Evolutionary conservation across 2,113 vertebrate species (phyloP).

Genomic region (Bettongia penicillata): DNA sequence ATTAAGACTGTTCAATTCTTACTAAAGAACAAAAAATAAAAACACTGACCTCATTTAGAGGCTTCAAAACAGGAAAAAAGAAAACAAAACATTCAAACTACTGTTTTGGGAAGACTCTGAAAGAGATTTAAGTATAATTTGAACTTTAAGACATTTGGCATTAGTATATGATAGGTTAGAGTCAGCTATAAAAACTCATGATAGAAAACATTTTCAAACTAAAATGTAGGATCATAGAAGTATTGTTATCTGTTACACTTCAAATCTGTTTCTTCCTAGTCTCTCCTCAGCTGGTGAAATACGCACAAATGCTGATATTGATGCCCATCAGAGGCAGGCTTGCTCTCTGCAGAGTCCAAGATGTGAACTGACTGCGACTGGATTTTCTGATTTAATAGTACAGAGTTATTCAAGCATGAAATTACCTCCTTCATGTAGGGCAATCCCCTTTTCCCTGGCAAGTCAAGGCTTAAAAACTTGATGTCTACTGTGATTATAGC

Average conservation of each 20-base stretch:
- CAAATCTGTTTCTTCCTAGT: slow-evolving; percentile 9
- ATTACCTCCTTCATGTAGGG: slow-evolving; percentile 76
- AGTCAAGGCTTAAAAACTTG: slow-evolving; percentile 63
- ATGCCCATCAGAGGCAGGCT: slow-evolving; percentile 39
- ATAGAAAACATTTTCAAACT: slow-evolving; percentile 12
- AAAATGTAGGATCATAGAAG: slow-evolving; percentile 18
- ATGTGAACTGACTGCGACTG: slow-evolving; percentile 52
- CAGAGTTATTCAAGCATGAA: slow-evolving; percentile 77
- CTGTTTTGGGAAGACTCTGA: neutral
- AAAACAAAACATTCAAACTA: neutral
- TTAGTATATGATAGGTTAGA: slow-evolving; percentile 17
- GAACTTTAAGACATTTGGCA: slow-evolving; percentile 14
- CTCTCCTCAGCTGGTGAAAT: neutral
- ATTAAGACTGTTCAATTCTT: neutral
- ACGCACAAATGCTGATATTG: neutral
- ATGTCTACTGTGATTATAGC: slow-evolving; percentile 59
- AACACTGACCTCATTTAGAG: neutral
- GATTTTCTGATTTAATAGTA: slow-evolving; percentile 73
- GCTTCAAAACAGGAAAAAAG: neutral
- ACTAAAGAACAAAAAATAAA: neutral
- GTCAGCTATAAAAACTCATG: neutral
- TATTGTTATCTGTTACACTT: neutral
- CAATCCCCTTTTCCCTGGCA: slow-evolving; percentile 69
- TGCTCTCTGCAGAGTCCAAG: slow-evolving; percentile 29
- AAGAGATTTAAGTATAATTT: neutral